phyloP scores from a whole-genome alignment of 2,797 vertebrate genomes.

The Gymnodraco acuticeps region DNA sequence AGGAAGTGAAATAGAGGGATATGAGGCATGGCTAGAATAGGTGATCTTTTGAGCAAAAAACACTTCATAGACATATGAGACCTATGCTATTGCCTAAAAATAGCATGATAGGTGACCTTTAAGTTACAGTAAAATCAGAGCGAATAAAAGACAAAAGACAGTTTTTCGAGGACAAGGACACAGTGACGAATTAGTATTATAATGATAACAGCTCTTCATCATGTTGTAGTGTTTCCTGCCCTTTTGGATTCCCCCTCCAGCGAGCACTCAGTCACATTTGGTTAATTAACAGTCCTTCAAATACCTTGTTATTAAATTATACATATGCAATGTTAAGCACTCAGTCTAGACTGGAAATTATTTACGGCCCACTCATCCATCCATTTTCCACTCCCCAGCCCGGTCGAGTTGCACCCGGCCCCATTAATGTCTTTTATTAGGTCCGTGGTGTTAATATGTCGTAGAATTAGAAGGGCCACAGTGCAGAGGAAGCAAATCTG shows the following conservation, averaged over 20 bases:
- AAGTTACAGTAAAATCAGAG: no score
- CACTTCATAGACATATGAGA: no score
- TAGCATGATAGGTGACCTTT: no score
- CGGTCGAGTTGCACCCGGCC: background rate
- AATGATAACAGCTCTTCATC: background rate
- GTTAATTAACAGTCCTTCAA: conserved; percentile 25
- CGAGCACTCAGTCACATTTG: conserved; percentile 8
- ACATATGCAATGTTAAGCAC: conserved; percentile 34
- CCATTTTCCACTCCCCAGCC: conserved; percentile 9
- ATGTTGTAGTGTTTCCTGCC: conserved; percentile 2
- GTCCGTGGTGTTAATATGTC: background rate
- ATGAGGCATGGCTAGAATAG: no score
- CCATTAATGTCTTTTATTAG: conserved; percentile 7
- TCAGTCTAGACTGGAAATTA: conserved; percentile 36
- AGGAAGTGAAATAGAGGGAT: no score
- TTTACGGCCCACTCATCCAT: conserved; percentile 12
- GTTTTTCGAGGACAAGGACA: conserved; percentile 8
- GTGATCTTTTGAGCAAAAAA: no score
- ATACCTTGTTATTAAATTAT: conserved; percentile 22
- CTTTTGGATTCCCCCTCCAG: conserved; percentile 9
- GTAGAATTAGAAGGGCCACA: background rate
- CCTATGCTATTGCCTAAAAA: no score
- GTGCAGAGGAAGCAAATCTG: background rate
- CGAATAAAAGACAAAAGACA: no score
- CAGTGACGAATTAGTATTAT: background rate